Evolutionary conservation across 1,140 invertebrate species (phyloP).

Genomic region (Hetaerina americana): DNA sequence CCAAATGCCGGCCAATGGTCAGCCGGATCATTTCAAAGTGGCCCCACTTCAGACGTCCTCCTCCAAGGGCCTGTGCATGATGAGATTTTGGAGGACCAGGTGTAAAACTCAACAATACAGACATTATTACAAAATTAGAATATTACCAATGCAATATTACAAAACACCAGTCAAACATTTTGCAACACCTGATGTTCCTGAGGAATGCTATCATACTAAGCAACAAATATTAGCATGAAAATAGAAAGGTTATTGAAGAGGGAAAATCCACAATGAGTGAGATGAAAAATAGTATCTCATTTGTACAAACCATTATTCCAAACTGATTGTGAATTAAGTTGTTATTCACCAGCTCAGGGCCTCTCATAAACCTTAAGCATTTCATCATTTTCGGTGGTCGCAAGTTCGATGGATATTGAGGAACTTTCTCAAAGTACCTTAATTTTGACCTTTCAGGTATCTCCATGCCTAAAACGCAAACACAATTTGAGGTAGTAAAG

Average conservation of each 20-base stretch:
- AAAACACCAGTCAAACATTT: no score
- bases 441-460: conserved; percentile 58
- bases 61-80: conserved; percentile 59
- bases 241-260: conserved; percentile 7
- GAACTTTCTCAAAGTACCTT: conserved; percentile 52
- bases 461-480: conserved; percentile 44
- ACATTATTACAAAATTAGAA: conserved; percentile 4
- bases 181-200: no score
- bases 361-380: conserved; percentile 66
- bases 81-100: conserved; percentile 2
- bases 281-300: not conserved
- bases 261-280: not conserved
- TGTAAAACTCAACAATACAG: not conserved
- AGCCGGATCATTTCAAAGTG: conserved; percentile 85
- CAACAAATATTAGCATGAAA: conserved; percentile 2
- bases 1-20: conserved; percentile 58
- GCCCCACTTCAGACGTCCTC: conserved; percentile 61
- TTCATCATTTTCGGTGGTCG: conserved; percentile 74
- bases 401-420: conserved; percentile 45
- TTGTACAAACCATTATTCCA: conserved; percentile 65
- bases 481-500: not conserved
- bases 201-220: no score
- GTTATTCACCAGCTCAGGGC: conserved; percentile 76
- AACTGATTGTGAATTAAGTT: conserved; percentile 75
- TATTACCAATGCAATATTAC: conserved; percentile 6